Evolutionary conservation across 2,888 invertebrate genomes (phyloP).

Genomic region (Fragum fragum): DNA sequence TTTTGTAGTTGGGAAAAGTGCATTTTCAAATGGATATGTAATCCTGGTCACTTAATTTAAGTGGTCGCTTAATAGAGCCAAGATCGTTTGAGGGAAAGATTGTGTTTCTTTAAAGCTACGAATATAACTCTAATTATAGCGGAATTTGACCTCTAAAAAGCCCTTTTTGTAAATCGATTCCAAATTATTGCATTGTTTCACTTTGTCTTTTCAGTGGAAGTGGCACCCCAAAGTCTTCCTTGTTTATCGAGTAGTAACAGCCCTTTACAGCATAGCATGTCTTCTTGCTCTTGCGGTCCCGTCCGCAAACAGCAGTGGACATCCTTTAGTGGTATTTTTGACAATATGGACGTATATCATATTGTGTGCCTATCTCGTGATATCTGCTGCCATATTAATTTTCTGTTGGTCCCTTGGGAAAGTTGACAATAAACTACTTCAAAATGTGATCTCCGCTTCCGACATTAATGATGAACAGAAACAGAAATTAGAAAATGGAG

Average conservation of each 20-base stretch:
- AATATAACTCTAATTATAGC: no score
- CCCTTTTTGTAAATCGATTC: no score
- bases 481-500: background rate
- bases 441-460: background rate
- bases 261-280: constrained; percentile 53
- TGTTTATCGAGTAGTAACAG: constrained; percentile 59
- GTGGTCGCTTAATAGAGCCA: no score
- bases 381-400: constrained; percentile 57
- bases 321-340: constrained; percentile 75
- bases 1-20: no score
- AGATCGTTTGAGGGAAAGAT: no score
- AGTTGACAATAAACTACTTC: background rate
- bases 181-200: no score
- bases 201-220: constrained; percentile 68
- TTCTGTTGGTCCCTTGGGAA: constrained; percentile 30
- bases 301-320: constrained; percentile 21
- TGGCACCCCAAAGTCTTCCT: constrained; percentile 63
- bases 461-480: background rate
- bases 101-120: no score
- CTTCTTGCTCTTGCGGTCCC: constrained; percentile 35
- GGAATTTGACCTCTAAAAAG: no score
- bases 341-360: constrained; percentile 84
- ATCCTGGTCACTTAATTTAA: no score
- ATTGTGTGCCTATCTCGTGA: constrained; percentile 75
- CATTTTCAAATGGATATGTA: no score